Base-by-base conservation (phyloP, 1,140 invertebrate genomes). In the Cherax quadricarinatus region DNA sequence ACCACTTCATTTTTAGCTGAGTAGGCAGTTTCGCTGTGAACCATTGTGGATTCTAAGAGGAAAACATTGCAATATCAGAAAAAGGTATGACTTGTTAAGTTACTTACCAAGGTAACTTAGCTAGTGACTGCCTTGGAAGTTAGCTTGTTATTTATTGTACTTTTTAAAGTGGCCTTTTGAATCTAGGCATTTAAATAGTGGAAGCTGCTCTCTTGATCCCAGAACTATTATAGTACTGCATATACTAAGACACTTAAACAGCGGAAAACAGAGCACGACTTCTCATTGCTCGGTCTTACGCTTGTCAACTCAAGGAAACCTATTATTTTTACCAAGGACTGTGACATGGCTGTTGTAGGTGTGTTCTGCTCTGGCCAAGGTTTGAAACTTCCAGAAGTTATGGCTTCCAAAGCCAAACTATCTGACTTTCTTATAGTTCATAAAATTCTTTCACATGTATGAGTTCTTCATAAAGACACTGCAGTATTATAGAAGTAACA, bases 201-300 rank as follows among this genome's bases (percentile, higher is more conserved):
- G 9, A 66, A 57, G 53, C 53, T 57, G 53, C 9, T 57, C 30
- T 9, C 62, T 66, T 66, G 62, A 66, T 66, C 18, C 62, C 18
- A 66, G 62, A 21, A 21, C 18, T 66, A 21, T 16, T 66, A 10
- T 66, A 18, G 21, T 21, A 70, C 66, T 41, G 30, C 6, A 5
- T 30, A 66, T 18, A 18, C 5, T 66, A 21, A 66, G 62, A 6
- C 24, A 75, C n/a, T 75, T 30, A 75, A 24, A 75, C 70, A 30
- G 70, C 70, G 70, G n/a, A 75, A 75, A 16, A 75, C 70, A 75
- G 24, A 75, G 70, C 70, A 75, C 6, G n/a, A 75, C 70, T 75
- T 30, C n/a, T 75, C 9, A 75, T 75, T 75, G 70, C 70, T 75
- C 24, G 70, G 70, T 75, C 21, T 75, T 75, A 30, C 70, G 70